Evolutionary conservation across 2,113 vertebrate genomes (phyloP), one percentile per base, ranked within the genome.

Genomic region (Oncorhynchus nerka): DNA sequence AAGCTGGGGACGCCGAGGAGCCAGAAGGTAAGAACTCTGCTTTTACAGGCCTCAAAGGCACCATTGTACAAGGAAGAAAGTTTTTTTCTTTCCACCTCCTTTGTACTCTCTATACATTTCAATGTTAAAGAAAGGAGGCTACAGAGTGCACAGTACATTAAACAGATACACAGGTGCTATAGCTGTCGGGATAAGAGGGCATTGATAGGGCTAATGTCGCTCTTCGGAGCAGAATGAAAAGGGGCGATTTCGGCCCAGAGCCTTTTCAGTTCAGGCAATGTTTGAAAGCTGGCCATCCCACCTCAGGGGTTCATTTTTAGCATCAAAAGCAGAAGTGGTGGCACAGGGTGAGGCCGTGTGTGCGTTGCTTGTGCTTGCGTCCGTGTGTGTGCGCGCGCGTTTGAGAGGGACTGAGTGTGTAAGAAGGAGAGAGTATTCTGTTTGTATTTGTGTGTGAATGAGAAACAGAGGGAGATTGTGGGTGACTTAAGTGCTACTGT

Each of bases 1-100:
- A 89, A 85, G 81, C 76, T 48, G 90, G 84, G 83, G 90, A 90
- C 83, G 78, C 75, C 55, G 80, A 90, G 69, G 85, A 86, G 80
- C 85, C 85, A 82, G 88, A 85, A 80, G 92, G 93, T 94, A 91
- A 92, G 92, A 87, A 81, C 73, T 79, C 76, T 76, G 77, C 84
- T 91, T 89, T 85, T 82, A 79, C 76, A 69, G 28, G 59, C 57
- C 79, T 87, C 74, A 74, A 66, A 71, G 83, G 79, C 64, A 75
- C 79, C 69, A 74, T 86, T 90, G 78, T 88, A 13, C 49, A 79
- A 73, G 73, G 70, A 61, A 4, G 20, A 1, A 20, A 68, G 59
- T 34, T 75, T 45, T 71, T 70, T 73, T 78, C 74, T 81, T 15
- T 71, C 49, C 6, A 64, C 49, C 70, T 75, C 74, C 68, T 81